These are phyloP conservation scores for Pristis pectinata DNA, from an alignment of 2,797 vertebrate species.

Conservation along the genomic window DNA sequence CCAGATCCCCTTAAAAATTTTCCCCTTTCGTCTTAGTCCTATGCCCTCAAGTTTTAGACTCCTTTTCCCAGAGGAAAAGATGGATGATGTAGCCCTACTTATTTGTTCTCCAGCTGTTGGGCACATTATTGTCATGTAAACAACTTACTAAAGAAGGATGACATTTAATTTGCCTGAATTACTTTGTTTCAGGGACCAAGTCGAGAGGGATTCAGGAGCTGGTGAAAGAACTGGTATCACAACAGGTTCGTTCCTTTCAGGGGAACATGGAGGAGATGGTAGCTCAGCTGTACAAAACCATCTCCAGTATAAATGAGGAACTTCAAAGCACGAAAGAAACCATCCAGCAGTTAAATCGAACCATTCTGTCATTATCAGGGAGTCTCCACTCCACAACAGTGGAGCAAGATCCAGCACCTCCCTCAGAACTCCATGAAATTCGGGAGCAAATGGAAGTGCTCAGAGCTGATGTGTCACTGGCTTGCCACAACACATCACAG, in stretches of 20 bases:
- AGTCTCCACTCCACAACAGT: conserved; percentile 38
- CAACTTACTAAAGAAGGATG: neutral
- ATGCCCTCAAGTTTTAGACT: too few relatives aligned
- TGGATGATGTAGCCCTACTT: neutral
- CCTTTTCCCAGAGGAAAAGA: too few relatives aligned
- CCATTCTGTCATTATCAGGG: conserved; percentile 42
- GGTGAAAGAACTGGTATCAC: conserved; percentile 51
- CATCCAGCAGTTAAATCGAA: conserved; percentile 55
- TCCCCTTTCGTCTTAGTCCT: too few relatives aligned
- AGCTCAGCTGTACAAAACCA: conserved; percentile 59
- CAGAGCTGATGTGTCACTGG: conserved; percentile 53
- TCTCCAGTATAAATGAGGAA: conserved; percentile 58
- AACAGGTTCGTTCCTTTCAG: conserved; percentile 55
- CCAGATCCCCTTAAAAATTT: too few relatives aligned
- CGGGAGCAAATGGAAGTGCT: conserved; percentile 51
- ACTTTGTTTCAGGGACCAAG: conserved; percentile 39
- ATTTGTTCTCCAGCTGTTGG: neutral
- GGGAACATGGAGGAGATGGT: conserved; percentile 54
- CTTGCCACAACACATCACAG: conserved; percentile 54
- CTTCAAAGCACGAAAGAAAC: conserved; percentile 56
- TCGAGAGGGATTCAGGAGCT: conserved; percentile 47
- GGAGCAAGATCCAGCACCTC: conserved; percentile 32
- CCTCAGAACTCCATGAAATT: conserved; percentile 54
- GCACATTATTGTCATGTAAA: neutral
- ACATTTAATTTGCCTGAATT: neutral